Conservation (phyloP, 2,797 vertebrate genomes). For the Poecilia picta region DNA sequence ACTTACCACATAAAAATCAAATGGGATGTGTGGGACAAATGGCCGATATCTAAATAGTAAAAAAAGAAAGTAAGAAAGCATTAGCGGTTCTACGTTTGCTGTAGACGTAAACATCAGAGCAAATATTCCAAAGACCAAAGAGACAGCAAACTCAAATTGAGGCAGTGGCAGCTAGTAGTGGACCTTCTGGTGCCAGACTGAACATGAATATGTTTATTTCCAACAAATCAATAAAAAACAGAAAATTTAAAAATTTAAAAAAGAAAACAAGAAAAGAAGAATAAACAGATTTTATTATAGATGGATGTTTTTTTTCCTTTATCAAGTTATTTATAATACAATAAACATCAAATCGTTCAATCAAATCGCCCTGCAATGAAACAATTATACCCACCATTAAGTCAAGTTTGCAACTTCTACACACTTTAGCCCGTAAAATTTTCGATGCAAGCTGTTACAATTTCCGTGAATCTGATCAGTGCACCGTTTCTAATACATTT, state of each 20-base stretch:
- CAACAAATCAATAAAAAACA: too few relatives aligned
- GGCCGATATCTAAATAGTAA: conserved; percentile 88
- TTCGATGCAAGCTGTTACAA: background rate
- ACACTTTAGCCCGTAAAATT: background rate
- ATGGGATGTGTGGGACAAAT: conserved; percentile 97
- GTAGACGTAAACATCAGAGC: background rate
- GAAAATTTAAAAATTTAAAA: too few relatives aligned
- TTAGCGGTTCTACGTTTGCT: background rate
- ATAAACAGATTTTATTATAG: too few relatives aligned
- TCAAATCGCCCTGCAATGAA: background rate
- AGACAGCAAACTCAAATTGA: too few relatives aligned
- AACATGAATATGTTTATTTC: too few relatives aligned
- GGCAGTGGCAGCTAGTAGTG: too few relatives aligned
- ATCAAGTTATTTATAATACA: background rate
- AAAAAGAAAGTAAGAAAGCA: background rate
- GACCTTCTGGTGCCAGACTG: too few relatives aligned
- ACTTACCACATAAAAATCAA: conserved; percentile 98
- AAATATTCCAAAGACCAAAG: background rate
- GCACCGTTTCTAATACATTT: background rate
- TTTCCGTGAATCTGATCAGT: background rate
- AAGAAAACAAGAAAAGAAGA: too few relatives aligned
- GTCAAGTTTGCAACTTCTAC: background rate
- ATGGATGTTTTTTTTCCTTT: too few relatives aligned
- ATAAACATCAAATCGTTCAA: too few relatives aligned
- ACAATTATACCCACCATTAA: background rate